phyloP scores from a whole-genome alignment of 92 coral and sea anemone species.

The Diadumene lineata region DNA sequence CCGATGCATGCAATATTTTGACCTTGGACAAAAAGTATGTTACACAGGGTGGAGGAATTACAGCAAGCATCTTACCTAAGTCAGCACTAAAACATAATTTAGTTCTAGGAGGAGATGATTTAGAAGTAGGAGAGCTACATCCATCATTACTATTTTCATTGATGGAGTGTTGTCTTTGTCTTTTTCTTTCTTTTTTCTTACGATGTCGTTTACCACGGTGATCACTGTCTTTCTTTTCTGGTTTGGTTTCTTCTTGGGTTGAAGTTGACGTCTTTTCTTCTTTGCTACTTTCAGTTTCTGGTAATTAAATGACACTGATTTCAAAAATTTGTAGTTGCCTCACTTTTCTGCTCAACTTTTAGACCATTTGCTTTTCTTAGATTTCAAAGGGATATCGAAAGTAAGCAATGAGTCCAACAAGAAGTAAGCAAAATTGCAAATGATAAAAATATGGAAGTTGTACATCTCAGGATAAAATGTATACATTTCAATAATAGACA shows the following conservation, averaged over 20 bases:
- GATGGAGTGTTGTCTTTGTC: constrained; percentile 79
- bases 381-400: no score
- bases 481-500: no score
- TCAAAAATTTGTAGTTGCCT: not conserved
- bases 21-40: no score
- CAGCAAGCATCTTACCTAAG: constrained; percentile 49
- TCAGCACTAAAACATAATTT: constrained; percentile 78
- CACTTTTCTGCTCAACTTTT: no score
- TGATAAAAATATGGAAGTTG: no score
- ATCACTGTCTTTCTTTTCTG: constrained; percentile 72
- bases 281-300: constrained; percentile 32
- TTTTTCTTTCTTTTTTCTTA: constrained; percentile 67
- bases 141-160: constrained; percentile 88
- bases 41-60: no score
- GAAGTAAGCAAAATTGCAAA: no score
- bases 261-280: constrained; percentile 23
- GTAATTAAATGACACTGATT: no score
- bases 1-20: no score
- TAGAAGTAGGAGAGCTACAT: constrained; percentile 59
- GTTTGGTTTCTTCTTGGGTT: constrained; percentile 42
- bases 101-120: constrained; percentile 72
- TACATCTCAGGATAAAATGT: no score
- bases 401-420: no score
- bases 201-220: constrained; percentile 67
- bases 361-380: no score